Base-by-base conservation (phyloP, 2,797 vertebrate genomes). In the Pantherophis vulpinus region DNA sequence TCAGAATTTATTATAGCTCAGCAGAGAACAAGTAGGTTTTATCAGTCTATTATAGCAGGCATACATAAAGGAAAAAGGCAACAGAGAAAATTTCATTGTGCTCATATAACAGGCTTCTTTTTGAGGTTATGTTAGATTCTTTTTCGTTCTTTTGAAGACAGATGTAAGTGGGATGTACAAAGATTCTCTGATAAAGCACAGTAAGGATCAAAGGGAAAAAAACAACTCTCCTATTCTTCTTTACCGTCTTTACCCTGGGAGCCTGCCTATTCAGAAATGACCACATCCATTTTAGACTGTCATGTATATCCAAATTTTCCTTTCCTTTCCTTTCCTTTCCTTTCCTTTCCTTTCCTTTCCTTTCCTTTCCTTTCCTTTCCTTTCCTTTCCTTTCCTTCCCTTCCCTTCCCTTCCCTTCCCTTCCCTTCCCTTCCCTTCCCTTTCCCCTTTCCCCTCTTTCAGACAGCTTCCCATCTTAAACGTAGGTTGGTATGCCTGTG, bases 91-190 rank as follows among this genome's bases (percentile, higher is more conserved):
- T 91, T 32, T 47, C 47, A 58, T 59, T 89, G 23, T 37, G 29
- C 58, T 94, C 86, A 70, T 18, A 54, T 86, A 91, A 91, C 70
- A 89, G 87, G 51, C 90, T 92, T 89, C 70, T 91, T 54, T 86
- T 93, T 58, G 60, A 54, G 54, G 14, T 86, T 51, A 59, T 55
- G 89, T 66, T 60, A 63, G 54, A 92, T 86, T 91, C 91, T 92
- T 92, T 92, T 87, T 70, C 23, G 3, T 9, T 16, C 87, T 89
- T 89, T 93, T 93, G 92, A 93, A 94, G 89, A 91, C 63, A 70
- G 93, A 61, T 70, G 60, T 58, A 87, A 89, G 90, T 92, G 70
- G 92, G 93, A 66, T 89, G 70, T 29, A 86, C 37, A 90, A 79
- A 87, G 91, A 11, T 79, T 90, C 89, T 91, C 89, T 89, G 63